These are phyloP conservation scores for Sitodiplosis mosellana DNA, from an alignment of 1,140 invertebrate genomes.

Conservation along the genomic window DNA sequence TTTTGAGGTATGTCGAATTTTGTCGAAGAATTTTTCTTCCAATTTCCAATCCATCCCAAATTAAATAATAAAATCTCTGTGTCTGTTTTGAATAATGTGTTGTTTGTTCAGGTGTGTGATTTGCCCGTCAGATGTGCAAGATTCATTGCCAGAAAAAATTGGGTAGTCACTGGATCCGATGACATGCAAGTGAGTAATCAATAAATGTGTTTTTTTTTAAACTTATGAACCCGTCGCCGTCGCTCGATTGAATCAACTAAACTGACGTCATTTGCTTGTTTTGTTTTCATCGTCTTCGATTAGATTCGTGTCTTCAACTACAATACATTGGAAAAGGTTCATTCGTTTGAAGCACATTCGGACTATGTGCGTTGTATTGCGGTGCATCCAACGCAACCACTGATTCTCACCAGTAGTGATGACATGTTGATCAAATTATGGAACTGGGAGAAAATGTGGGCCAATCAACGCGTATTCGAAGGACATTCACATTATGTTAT, in stretches of 20 bases:
- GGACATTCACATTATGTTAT: slow-evolving; percentile 99
- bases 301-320: slow-evolving; percentile 90
- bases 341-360: slow-evolving; percentile 94
- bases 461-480: slow-evolving; percentile 92
- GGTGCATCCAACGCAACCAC: slow-evolving; percentile 94
- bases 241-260: neutral
- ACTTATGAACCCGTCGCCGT: neutral
- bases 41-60: too few relatives aligned
- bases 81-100: neutral
- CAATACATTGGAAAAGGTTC: slow-evolving; percentile 90
- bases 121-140: slow-evolving; percentile 86
- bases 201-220: neutral
- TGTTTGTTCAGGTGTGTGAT: slow-evolving; percentile 59
- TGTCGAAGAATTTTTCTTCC: neutral
- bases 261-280: neutral
- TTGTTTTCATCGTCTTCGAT: neutral
- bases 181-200: slow-evolving; percentile 48
- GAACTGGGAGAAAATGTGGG: slow-evolving; percentile 99
- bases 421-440: slow-evolving; percentile 98
- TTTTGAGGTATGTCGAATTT: slow-evolving; percentile 28
- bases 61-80: slow-evolving; percentile 3
- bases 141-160: slow-evolving; percentile 95
- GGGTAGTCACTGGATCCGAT: slow-evolving; percentile 96
- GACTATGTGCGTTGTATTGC: slow-evolving; percentile 95
- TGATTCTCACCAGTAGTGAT: slow-evolving; percentile 93